Evolutionary conservation across 1,140 invertebrate genomes (phyloP).

Genomic region (Cotesia chilonis): DNA sequence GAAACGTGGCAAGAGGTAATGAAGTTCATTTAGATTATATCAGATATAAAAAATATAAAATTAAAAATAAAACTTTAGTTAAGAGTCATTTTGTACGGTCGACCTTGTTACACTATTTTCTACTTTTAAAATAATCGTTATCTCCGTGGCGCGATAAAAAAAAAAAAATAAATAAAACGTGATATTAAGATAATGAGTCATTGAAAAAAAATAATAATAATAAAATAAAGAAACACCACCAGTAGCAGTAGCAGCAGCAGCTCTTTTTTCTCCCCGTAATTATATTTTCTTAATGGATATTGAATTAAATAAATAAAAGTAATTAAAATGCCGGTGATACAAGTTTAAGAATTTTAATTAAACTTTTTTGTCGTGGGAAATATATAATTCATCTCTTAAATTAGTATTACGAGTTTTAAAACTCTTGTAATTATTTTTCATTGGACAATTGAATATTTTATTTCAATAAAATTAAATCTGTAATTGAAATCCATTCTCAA

Average conservation of each 20-base stretch:
- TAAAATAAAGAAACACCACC: too few relatives aligned
- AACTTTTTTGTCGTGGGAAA: not conserved
- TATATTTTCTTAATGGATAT: not conserved
- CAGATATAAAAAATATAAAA: constrained; percentile 4
- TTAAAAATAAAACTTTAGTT: not conserved
- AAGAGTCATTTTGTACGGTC: constrained; percentile 11
- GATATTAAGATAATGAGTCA: constrained; percentile 3
- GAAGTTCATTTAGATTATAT: constrained; percentile 18
- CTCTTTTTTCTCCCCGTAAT: not conserved
- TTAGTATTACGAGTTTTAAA: not conserved
- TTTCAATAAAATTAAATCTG: too few relatives aligned
- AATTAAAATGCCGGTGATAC: not conserved
- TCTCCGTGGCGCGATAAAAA: not conserved
- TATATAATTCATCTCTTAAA: constrained; percentile 12
- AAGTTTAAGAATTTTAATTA: constrained; percentile 18
- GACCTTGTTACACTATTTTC: constrained; percentile 6
- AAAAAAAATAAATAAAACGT: not conserved
- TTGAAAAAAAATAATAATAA: not conserved
- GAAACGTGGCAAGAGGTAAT: constrained; percentile 10
- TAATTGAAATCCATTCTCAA: not conserved
- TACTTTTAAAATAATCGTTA: not conserved
- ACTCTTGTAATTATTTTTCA: constrained; percentile 9
- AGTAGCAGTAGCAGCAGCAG: too few relatives aligned
- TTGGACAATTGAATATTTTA: too few relatives aligned
- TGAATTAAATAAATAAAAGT: constrained; percentile 18